Conservation (phyloP, 1,140 invertebrate genomes). For the Drosophila kanapiae region DNA sequence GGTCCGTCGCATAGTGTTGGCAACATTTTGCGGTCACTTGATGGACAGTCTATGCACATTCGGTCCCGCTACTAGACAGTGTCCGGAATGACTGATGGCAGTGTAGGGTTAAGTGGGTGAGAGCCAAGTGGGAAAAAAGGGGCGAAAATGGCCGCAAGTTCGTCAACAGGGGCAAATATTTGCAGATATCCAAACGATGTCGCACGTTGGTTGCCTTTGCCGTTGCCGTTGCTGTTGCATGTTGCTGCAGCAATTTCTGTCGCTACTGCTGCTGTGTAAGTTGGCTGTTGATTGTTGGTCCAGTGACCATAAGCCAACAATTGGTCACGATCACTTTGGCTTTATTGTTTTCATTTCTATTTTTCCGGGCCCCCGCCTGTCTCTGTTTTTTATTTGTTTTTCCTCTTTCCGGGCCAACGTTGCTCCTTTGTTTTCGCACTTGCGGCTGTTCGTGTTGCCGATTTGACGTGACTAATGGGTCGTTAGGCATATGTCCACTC, state of each 20-base stretch:
- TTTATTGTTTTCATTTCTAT: constrained; percentile 62
- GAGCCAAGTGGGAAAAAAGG: constrained; percentile 2
- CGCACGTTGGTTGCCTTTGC: constrained; percentile 12
- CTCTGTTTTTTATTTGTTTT: constrained; percentile 34
- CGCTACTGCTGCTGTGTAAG: constrained; percentile 9
- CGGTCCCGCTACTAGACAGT: constrained; percentile 25
- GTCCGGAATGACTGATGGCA: constrained; percentile 30
- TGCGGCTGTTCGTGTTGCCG: constrained; percentile 61
- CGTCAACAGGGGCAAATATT: constrained; percentile 72
- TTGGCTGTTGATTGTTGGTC: constrained; percentile 51
- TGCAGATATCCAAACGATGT: constrained; percentile 64
- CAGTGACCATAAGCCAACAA: constrained; percentile 58
- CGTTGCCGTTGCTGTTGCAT: constrained; percentile 5
- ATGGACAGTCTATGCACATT: constrained; percentile 60
- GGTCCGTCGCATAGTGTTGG: constrained; percentile 51
- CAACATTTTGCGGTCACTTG: constrained; percentile 73
- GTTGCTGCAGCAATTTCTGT: constrained; percentile 4
- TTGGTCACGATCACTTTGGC: constrained; percentile 79
- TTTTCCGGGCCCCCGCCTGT: constrained; percentile 9
- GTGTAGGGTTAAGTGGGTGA: constrained; percentile 31
- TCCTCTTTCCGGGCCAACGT: constrained; percentile 27
- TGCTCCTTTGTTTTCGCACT: constrained; percentile 42
- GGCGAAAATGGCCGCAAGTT: constrained; percentile 56
- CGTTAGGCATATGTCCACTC: constrained; percentile 67
- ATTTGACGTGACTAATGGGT: constrained; percentile 81